Evolutionary conservation across 2,113 vertebrate genomes (phyloP).

Genomic region (Poeciliopsis turrubarensis): DNA sequence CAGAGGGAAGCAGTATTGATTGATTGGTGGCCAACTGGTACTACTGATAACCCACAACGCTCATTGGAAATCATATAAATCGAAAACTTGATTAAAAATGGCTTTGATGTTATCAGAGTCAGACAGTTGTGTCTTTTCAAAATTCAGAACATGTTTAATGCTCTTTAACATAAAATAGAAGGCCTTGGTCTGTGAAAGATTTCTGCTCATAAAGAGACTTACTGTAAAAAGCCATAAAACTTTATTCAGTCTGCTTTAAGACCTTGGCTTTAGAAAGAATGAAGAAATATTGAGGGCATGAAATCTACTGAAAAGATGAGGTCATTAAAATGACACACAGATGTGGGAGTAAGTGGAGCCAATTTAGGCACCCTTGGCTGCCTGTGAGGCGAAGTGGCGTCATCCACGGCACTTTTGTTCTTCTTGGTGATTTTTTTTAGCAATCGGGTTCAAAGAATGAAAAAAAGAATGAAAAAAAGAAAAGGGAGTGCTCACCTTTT

Average conservation of each 20-base stretch:
- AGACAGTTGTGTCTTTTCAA: neutral
- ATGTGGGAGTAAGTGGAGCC: slow-evolving; percentile 4
- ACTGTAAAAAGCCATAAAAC: slow-evolving; percentile 32
- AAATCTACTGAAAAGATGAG: slow-evolving; percentile 16
- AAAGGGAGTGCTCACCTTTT: neutral
- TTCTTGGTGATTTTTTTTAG: slow-evolving; percentile 1
- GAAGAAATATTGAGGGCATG: slow-evolving; percentile 15
- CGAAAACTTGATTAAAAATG: slow-evolving; percentile 32
- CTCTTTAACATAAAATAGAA: slow-evolving; percentile 26
- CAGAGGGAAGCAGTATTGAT: slow-evolving; percentile 40
- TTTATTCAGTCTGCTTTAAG: slow-evolving; percentile 14
- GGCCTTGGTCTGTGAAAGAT: neutral
- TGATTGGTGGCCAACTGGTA: slow-evolving; percentile 26
- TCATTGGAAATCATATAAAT: slow-evolving; percentile 2
- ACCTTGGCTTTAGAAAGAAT: slow-evolving; percentile 14
- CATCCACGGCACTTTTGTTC: slow-evolving; percentile 6
- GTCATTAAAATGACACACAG: slow-evolving; percentile 14
- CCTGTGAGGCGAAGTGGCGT: slow-evolving; percentile 6
- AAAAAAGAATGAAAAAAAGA: neutral
- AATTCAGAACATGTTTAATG: slow-evolving; percentile 5
- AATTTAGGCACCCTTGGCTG: slow-evolving; percentile 10
- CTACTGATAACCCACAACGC: slow-evolving; percentile 44
- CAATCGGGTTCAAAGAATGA: slow-evolving; percentile 5
- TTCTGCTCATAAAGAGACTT: slow-evolving; percentile 21
- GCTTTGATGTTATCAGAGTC: slow-evolving; percentile 15